Percentiles rank a stretch among this genome's conserved stretches.
These are phyloP conservation scores for Labia minor DNA, from an alignment of 2,888 invertebrate species.

Conservation along the genomic window DNA sequence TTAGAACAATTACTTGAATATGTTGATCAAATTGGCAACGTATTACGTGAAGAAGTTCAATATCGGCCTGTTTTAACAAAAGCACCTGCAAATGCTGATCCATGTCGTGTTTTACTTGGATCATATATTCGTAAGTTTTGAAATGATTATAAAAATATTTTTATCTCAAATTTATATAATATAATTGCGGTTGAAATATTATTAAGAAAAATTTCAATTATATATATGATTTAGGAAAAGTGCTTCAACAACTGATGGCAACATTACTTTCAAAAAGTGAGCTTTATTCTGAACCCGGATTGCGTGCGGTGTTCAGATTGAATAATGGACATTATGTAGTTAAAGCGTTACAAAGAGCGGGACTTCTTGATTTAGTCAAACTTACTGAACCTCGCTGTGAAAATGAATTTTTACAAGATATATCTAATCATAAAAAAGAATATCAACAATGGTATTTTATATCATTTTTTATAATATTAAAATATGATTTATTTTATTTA, in stretches of 20 bases:
- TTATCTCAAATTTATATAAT: slow-evolving; percentile 23
- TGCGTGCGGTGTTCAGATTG: slow-evolving; percentile 79
- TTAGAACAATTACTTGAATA: slow-evolving; percentile 75
- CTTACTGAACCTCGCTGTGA: slow-evolving; percentile 79
- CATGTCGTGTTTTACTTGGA: background rate
- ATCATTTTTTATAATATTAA: background rate
- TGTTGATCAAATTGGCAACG: slow-evolving; percentile 60
- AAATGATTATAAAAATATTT: background rate
- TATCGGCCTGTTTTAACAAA: background rate
- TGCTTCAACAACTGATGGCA: slow-evolving; percentile 78
- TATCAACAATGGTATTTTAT: slow-evolving; percentile 50
- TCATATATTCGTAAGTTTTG: slow-evolving; percentile 13
- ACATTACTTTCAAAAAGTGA: slow-evolving; percentile 85
- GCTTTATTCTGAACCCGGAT: slow-evolving; percentile 73
- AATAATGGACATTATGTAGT: slow-evolving; percentile 92
- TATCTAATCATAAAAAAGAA: slow-evolving; percentile 66
- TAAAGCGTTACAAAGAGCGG: slow-evolving; percentile 80
- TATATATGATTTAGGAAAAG: slow-evolving; percentile 54
- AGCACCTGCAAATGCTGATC: background rate
- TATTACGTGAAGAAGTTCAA: slow-evolving; percentile 45
- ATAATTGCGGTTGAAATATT: slow-evolving; percentile 37
- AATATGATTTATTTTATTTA: slow-evolving; percentile 13
- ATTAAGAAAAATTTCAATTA: slow-evolving; percentile 37
- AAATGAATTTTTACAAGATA: slow-evolving; percentile 64
- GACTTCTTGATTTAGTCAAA: slow-evolving; percentile 67